Conservation (phyloP, 2,113 vertebrate genomes). For the Entelurus aequoreus region DNA sequence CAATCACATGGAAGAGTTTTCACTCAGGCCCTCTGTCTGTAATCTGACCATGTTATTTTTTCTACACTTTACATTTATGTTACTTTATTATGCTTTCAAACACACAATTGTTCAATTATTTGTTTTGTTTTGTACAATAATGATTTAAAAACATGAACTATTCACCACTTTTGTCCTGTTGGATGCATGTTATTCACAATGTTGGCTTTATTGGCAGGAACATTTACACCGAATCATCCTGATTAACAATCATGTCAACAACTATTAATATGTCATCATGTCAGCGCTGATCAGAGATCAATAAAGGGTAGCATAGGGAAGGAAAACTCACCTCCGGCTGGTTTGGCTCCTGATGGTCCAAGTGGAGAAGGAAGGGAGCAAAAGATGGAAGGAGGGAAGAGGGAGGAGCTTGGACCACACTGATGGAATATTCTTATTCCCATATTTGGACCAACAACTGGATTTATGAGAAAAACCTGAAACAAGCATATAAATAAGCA, state of each 20-base stretch:
- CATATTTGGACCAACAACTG: too few relatives aligned
- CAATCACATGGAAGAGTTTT: conserved; percentile 42
- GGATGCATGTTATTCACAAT: too few relatives aligned
- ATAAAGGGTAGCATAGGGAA: background rate
- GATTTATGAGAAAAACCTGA: too few relatives aligned
- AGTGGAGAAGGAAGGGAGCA: background rate
- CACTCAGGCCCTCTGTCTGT: conserved; percentile 29
- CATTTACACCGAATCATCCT: too few relatives aligned
- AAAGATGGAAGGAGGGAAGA: background rate
- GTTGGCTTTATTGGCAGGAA: too few relatives aligned
- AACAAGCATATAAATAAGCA: too few relatives aligned
- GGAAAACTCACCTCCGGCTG: conserved; percentile 36
- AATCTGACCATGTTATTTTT: conserved; percentile 22
- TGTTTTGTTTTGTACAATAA: background rate
- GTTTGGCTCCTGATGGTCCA: conserved; percentile 8
- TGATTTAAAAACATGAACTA: too few relatives aligned
- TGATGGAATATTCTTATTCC: background rate
- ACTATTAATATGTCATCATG: too few relatives aligned
- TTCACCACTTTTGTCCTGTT: too few relatives aligned
- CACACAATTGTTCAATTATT: background rate
- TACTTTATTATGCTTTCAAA: background rate
- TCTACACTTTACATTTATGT: background rate
- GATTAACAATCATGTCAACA: too few relatives aligned
- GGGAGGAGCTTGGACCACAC: background rate
- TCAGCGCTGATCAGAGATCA: too few relatives aligned